Evolutionary conservation across 1,140 invertebrate species (phyloP).

Genomic region (Drosophila pruinosa): DNA sequence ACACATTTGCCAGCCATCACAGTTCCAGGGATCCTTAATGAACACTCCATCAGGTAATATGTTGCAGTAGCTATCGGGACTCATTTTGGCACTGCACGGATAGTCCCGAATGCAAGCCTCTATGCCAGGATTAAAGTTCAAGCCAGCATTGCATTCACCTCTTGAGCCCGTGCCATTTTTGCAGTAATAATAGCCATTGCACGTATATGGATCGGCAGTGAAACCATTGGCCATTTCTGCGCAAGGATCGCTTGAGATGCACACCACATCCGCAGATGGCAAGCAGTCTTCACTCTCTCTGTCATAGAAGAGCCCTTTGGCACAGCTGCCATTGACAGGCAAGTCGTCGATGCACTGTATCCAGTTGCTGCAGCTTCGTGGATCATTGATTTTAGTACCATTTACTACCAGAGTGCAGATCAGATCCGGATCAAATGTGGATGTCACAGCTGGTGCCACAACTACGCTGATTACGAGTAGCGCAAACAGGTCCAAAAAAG

Average conservation of each 20-base stretch:
- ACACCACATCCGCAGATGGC: slow-evolving; percentile 38
- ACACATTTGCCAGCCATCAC: slow-evolving; percentile 66
- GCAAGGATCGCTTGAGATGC: slow-evolving; percentile 71
- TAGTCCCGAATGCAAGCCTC: slow-evolving; percentile 62
- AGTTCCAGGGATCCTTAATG: slow-evolving; percentile 51
- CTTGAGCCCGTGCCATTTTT: slow-evolving; percentile 40
- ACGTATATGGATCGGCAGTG: slow-evolving; percentile 67
- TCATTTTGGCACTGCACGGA: slow-evolving; percentile 40
- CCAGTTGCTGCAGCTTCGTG: slow-evolving; percentile 61
- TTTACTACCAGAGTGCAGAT: slow-evolving; percentile 54
- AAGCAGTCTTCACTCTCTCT: slow-evolving; percentile 51
- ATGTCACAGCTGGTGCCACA: background rate
- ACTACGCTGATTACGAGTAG: background rate
- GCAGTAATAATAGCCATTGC: slow-evolving; percentile 74
- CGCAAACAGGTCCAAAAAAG: background rate
- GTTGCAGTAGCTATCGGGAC: slow-evolving; percentile 69
- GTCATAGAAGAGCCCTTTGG: slow-evolving; percentile 55
- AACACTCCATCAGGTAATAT: slow-evolving; percentile 74
- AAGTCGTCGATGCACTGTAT: slow-evolving; percentile 56
- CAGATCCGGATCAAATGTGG: slow-evolving; percentile 54
- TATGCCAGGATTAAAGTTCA: slow-evolving; percentile 64
- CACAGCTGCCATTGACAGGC: slow-evolving; percentile 51
- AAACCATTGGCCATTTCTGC: slow-evolving; percentile 55
- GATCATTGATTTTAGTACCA: slow-evolving; percentile 71
- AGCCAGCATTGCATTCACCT: slow-evolving; percentile 53